Percentiles rank a stretch among this genome's conserved stretches.
phyloP scores from a whole-genome alignment of 2,797 vertebrate genomes.

The Phrynocephalus vlangalii region DNA sequence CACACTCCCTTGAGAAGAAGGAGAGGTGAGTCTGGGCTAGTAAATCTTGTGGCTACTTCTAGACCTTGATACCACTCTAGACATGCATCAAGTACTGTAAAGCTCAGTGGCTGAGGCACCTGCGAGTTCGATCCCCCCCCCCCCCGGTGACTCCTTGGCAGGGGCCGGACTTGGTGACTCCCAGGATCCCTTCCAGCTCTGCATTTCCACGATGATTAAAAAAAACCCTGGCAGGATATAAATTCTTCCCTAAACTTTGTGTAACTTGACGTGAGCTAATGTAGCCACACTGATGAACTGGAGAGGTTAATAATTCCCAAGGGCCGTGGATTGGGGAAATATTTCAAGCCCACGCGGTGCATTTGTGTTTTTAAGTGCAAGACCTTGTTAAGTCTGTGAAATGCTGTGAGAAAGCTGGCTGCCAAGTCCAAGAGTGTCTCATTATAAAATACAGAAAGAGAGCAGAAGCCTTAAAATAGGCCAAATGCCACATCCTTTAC shows the following conservation, averaged over 20 bases:
- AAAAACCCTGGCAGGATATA: slow-evolving; percentile 1
- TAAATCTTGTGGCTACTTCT: not conserved
- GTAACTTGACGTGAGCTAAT: slow-evolving; percentile 26
- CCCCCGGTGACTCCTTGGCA: too few species aligned
- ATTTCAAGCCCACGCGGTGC: not conserved
- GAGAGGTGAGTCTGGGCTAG: not conserved
- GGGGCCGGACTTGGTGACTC: too few species aligned
- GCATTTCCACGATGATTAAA: too few species aligned
- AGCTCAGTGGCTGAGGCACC: too few species aligned
- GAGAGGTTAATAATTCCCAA: not conserved
- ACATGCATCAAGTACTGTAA: not conserved
- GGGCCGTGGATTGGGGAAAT: not conserved
- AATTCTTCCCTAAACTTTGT: not conserved
- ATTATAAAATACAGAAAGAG: slow-evolving; percentile 11
- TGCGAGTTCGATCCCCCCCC: too few species aligned
- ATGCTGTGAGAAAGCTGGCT: not conserved
- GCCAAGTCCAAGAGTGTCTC: not conserved
- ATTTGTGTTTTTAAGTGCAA: not conserved
- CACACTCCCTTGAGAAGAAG: not conserved
- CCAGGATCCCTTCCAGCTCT: too few species aligned
- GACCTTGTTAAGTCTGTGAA: slow-evolving; percentile 1
- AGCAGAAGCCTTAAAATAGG: not conserved
- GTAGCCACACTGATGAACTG: slow-evolving; percentile 24
- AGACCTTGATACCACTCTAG: not conserved
- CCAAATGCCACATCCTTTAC: not conserved